Base-by-base conservation (phyloP, 2,797 vertebrate genomes). In the Acrocephalus scirpaceus region DNA sequence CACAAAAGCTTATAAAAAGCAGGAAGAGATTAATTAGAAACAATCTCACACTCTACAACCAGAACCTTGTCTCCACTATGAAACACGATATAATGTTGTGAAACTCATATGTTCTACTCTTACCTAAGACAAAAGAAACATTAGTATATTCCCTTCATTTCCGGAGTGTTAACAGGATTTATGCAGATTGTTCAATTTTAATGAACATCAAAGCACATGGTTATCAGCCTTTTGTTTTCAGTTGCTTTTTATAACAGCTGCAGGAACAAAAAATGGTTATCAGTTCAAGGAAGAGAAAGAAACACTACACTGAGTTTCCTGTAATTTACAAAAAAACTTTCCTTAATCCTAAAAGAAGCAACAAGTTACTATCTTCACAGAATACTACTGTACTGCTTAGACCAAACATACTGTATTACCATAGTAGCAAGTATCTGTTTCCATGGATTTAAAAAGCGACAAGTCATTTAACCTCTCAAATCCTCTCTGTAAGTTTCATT, bases 1-100 rank as follows among this genome's bases (percentile, higher is more conserved):
- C 47, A 91, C 47, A 91, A 34, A 75, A 84, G n/a, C 26, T 76
- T 61, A 76, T 10, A 10, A 72, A 93, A 89, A 81, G 19, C 26
- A 81, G 54, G 66, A 94, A 89, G 60, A 93, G 21, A 61, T 64
- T 78, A 84, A 87, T 71, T 57, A 86, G 51, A 70, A 92, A 77
- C 21, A 61, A 40, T 38, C 32, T 81, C 58, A 65, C 23, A n/a
- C 20, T 64, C 5, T 44, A 21, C n/a, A 71, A 75, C 15, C 26
- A 78, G 25, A 69, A 62, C 51, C 32, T 76, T 54, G 19, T 56
- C 51, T 69, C 20, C 17, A 14, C 29, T 67, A 36, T 0, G 7
- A 72, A 10, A 44, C 7, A 74, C 18, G 4, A 60, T 16, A 54
- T 12, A 53, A 23, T 12, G 57, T 1, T 45, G 26, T 32, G 20